Conservation (phyloP, 2,113 vertebrate genomes). For the Cyrtonyx montezumae region DNA sequence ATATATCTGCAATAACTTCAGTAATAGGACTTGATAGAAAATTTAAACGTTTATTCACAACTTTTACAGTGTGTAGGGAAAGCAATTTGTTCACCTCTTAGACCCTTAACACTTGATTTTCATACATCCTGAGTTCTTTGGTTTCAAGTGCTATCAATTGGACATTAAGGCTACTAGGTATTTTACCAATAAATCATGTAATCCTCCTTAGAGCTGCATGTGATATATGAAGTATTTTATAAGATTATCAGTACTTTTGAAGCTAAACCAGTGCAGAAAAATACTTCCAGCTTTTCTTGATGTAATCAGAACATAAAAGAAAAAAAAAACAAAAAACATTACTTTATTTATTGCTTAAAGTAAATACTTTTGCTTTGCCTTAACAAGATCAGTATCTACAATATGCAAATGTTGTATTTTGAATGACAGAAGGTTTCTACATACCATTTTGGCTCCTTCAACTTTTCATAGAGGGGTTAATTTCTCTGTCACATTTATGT, state of each 20-base stretch:
- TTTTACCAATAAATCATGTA: neutral
- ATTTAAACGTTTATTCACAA: neutral
- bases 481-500: neutral
- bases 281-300: neutral
- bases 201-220: neutral
- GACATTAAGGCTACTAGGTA: neutral
- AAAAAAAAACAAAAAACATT: neutral
- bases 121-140: neutral
- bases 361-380: neutral
- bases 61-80: neutral
- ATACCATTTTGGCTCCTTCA: neutral
- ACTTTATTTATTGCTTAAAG: neutral
- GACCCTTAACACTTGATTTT: neutral
- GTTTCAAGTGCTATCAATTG: neutral
- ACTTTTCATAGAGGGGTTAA: neutral
- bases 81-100: neutral
- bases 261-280: neutral
- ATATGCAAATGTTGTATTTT: neutral
- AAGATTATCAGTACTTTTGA: neutral
- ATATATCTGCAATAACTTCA: neutral
- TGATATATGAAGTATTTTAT: neutral
- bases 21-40: neutral
- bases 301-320: neutral
- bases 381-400: neutral
- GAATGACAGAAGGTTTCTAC: neutral